These are phyloP conservation scores for Petrocephalus schoutedeni DNA, from an alignment of 2,797 vertebrate genomes.

Conservation along the genomic window DNA sequence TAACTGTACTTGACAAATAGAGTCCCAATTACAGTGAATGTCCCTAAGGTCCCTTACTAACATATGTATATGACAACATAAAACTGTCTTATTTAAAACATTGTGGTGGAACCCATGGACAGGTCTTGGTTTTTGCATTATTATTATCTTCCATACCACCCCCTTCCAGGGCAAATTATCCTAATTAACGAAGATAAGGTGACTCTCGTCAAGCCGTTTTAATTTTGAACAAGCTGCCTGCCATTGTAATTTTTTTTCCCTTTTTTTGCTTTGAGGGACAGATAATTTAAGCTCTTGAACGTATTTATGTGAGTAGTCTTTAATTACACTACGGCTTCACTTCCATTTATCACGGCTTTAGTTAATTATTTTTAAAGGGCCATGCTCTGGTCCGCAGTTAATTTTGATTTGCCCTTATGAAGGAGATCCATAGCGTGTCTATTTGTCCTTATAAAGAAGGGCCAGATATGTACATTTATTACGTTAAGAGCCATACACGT, in stretches of 20 bases:
- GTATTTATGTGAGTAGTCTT: neutral
- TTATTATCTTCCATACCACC: neutral
- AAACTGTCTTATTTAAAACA: neutral
- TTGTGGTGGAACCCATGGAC: neutral
- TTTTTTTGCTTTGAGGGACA: neutral
- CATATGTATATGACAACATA: neutral
- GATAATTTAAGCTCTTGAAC: slow-evolving; percentile 7
- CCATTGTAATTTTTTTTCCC: neutral
- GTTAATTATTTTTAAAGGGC: neutral
- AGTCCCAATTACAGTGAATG: neutral
- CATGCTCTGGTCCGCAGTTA: neutral
- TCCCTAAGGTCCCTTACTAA: neutral
- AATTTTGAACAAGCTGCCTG: slow-evolving; percentile 1
- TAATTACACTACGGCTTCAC: neutral
- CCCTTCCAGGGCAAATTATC: neutral
- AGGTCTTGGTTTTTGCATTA: neutral
- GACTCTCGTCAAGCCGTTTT: neutral
- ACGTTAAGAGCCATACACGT: neutral
- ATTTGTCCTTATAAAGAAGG: neutral
- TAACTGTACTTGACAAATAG: neutral
- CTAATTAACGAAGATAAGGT: neutral
- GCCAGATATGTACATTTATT: neutral
- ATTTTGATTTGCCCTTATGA: neutral
- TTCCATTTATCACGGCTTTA: neutral
- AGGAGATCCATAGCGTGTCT: neutral